A percentile compares a stretch with the other conserved stretches of the same genome.
Evolutionary conservation across 2,113 vertebrate species (phyloP).

Genomic region (Oreochromis spilurus): DNA sequence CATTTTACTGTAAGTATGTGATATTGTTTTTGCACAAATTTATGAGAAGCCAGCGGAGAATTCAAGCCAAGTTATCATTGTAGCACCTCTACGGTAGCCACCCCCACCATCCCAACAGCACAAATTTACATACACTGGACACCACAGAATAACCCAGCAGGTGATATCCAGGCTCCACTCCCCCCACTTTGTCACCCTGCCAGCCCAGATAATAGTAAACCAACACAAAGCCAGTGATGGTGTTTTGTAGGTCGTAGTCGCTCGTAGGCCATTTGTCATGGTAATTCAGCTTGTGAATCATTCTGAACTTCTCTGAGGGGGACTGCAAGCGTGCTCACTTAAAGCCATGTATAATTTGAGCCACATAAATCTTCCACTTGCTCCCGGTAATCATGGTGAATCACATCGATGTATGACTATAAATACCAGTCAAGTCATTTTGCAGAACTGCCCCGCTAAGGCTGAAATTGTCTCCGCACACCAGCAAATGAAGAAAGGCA

Average conservation of each 20-base stretch:
- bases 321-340: not conserved
- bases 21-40: not conserved
- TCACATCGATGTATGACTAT: not conserved
- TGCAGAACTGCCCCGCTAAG: not conserved
- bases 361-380: slow-evolving; percentile 33
- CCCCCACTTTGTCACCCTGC: not conserved
- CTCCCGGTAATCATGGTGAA: slow-evolving; percentile 34
- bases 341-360: slow-evolving; percentile 44
- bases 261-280: slow-evolving; percentile 16
- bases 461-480: not conserved
- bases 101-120: not conserved
- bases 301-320: slow-evolving; percentile 1
- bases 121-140: not conserved
- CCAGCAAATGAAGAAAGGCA: not conserved
- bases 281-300: slow-evolving; percentile 40
- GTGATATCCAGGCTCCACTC: not conserved
- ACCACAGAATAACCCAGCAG: slow-evolving; percentile 12
- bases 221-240: slow-evolving; percentile 20
- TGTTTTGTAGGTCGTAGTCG: not conserved
- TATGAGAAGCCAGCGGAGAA: not conserved
- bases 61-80: slow-evolving; percentile 15
- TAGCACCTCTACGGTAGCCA: not conserved
- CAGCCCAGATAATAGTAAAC: not conserved
- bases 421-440: slow-evolving; percentile 24
- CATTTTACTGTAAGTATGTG: not conserved